Evolutionary conservation across 2,113 vertebrate genomes (phyloP).

Genomic region (Fulmarus glacialis): DNA sequence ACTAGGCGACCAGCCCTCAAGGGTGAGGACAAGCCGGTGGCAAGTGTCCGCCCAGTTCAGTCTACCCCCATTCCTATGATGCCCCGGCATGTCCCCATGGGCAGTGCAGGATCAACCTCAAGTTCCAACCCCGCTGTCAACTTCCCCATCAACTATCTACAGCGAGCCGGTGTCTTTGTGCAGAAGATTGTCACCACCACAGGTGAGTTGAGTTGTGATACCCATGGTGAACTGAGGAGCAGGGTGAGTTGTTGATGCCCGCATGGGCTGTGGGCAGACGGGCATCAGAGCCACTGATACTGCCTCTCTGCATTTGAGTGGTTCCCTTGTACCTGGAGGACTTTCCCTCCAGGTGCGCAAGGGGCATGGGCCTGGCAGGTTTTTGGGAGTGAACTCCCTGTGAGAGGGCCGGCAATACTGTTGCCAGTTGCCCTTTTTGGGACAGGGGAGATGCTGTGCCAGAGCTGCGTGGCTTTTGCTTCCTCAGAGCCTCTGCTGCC

Average conservation of each 20-base stretch:
- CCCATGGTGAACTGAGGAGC: neutral
- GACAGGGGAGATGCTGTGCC: neutral
- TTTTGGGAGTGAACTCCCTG: neutral
- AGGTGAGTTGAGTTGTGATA: conserved; percentile 70
- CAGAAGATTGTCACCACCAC: conserved; percentile 98
- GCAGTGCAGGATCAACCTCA: conserved; percentile 75
- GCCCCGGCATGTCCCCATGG: conserved; percentile 90
- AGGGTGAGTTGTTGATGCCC: conserved; percentile 62
- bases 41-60: conserved; percentile 95
- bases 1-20: conserved; percentile 86
- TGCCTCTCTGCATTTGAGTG: neutral
- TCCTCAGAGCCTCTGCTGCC: neutral
- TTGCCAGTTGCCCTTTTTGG: neutral
- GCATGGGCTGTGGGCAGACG: neutral
- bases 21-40: conserved; percentile 93
- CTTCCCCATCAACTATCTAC: conserved; percentile 95
- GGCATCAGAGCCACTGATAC: neutral
- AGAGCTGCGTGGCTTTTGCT: neutral
- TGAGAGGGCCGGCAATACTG: neutral
- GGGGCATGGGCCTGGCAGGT: neutral
- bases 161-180: conserved; percentile 94
- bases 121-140: conserved; percentile 84
- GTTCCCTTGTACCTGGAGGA: neutral
- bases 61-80: conserved; percentile 99
- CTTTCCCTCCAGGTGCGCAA: neutral